phyloP scores from a whole-genome alignment of 2,888 invertebrate genomes.

The Sisyra terminalis region DNA sequence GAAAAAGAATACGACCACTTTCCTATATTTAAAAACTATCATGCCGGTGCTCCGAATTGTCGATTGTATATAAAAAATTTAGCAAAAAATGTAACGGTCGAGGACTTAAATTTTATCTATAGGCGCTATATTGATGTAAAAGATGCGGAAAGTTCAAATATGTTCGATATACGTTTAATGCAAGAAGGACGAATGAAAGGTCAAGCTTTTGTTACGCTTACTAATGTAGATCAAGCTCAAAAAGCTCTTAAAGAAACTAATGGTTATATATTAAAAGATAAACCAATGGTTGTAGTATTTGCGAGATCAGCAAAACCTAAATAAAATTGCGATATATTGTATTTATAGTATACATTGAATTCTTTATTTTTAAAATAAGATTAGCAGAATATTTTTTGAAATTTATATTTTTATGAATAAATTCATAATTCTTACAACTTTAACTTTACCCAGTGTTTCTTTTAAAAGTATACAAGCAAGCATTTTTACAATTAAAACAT shows the following conservation, averaged over 20 bases:
- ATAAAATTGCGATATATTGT: neutral
- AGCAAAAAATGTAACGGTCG: constrained; percentile 57
- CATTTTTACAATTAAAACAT: too few species aligned
- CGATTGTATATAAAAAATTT: constrained; percentile 89
- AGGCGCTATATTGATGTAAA: constrained; percentile 37
- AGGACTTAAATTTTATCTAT: constrained; percentile 62
- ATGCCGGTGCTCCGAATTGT: constrained; percentile 61
- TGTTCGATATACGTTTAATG: constrained; percentile 65
- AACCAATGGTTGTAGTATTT: constrained; percentile 84
- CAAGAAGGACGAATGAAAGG: constrained; percentile 94
- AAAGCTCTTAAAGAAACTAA: constrained; percentile 70
- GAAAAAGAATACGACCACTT: constrained; percentile 52
- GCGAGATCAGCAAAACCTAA: constrained; percentile 31
- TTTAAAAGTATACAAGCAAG: too few species aligned
- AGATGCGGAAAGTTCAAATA: constrained; percentile 24
- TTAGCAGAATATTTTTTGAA: too few species aligned
- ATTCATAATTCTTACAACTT: too few species aligned
- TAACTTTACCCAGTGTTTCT: too few species aligned
- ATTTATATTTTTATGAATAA: too few species aligned
- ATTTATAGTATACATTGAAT: neutral
- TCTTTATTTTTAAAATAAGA: too few species aligned
- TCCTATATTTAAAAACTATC: constrained; percentile 75
- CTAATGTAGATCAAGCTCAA: constrained; percentile 48
- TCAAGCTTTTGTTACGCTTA: constrained; percentile 81
- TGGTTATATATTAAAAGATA: constrained; percentile 71